Base-by-base conservation (phyloP, 2,113 vertebrate genomes). In the Syrrhaptes paradoxus region DNA sequence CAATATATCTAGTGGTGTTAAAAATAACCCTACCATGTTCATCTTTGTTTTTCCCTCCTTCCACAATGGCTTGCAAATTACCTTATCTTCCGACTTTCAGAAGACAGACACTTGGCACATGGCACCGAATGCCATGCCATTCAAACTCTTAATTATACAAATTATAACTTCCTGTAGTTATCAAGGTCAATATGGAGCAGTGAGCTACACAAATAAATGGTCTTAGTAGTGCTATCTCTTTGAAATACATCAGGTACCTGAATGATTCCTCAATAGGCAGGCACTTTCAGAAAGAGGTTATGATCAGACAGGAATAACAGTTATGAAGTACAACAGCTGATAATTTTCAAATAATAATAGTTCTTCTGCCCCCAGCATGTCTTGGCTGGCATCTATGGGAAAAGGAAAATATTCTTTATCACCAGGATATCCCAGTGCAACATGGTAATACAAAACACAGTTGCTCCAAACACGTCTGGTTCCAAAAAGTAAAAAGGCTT, bases 321-420 rank as follows among this genome's bases (percentile, higher is more conserved):
- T 26, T 67, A 26, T 62, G 54, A 75, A 57, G 28, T 15, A 67
- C n/a, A 87, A 68, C 28, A 89, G 49, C 15, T 75, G 55, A 48
- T 59, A 29, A 81, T 87, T 89, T 81, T 91, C 57, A 85, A 18
- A 26, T 32, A 36, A 52, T 71, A 75, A 32, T 13, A 61, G 34
- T 65, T 78, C 14, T 89, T 70, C 77, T 95, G 75, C 68, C 61
- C 57, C 36, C 63, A 85, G 26, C 10, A 49, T 12, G 9, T 67
- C 76, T 91, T 96, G 70, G 80, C 66, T 96, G 87, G 45, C 65
- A 95, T 76, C 81, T 85, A 15, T 67, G 58, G 73, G 77, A 81
- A 95, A 90, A 87, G 32, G 18, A 92, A 91, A 94, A 77, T 89
- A 72, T 72, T 85, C 57, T 63, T 87, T 76, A 82, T 45, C 17